Base-by-base conservation (phyloP, 2,797 vertebrate species). In the Amniataba percoides region DNA sequence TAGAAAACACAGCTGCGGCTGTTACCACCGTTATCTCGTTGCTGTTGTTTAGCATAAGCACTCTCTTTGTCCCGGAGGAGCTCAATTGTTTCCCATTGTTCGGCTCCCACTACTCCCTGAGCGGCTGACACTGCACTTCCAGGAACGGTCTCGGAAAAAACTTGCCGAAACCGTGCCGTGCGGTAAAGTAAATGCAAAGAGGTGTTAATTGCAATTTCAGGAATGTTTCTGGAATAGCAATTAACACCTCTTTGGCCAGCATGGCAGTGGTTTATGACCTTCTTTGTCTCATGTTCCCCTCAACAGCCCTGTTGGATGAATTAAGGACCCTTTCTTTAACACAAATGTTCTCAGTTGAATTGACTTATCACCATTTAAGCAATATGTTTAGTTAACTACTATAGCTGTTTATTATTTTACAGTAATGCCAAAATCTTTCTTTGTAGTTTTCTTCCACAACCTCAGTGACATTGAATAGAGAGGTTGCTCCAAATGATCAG, bases 1-100 rank as follows among this genome's bases (percentile, higher is more conserved):
- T 34, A n/a, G 71, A 43, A 58, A 81, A 78, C 58, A 71, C 63
- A 60, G 81, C 78, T 43, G 46, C 3, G 1, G 36, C 34, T 70
- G 64, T 78, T 58, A 27, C 60, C 7, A 55, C 60, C 62, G 69
- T 75, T 75, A 77, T 77, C 67, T 60, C 53, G 4, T 46, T 43
- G 65, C 61, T 39, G 58, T 62, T 72, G 71, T 78, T 70, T 59
- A 49, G 45, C 64, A 78, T 42, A 73, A 78, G 72, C 70, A 31
- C 79, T 80, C 52, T 58, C 58, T 86, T 83, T 88, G 76, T 86
- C 82, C 80, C 75, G 3, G 39, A 52, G 36, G 88, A 82, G 58
- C 73, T 58, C 25, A 49, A 81, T 74, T 71, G 52, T 78, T 85
- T 85, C 74, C 74, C 48, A 82, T 74, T 88, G 82, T 90, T 91